Base-by-base conservation (phyloP, 1,140 invertebrate genomes). In the Lordiphosa stackelbergi region DNA sequence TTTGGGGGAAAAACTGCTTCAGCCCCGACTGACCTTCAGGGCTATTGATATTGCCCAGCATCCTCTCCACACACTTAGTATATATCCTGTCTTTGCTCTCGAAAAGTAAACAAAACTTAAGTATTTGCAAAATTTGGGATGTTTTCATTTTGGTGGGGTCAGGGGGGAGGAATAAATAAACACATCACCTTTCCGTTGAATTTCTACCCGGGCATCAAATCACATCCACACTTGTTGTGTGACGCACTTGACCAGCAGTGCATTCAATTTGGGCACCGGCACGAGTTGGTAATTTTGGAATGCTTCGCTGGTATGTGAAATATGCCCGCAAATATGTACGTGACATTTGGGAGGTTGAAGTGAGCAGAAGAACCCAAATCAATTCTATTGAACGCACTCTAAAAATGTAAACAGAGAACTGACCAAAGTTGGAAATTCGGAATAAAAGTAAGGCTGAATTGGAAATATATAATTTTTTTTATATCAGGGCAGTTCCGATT, bases 261-360 rank as follows among this genome's bases (percentile, higher is more conserved):
- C 7, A 22, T 13, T n/a, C 40, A 19, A 41, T 42, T 22, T 53
- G 45, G 35, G 59, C 36, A 19, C 63, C 62, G 65, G 66, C 66
- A 69, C 66, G 66, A 69, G 66, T 69, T 48, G 53, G 66, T 69
- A 54, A 69, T 69, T 69, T 69, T 42, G 43, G 41, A 58, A 70
- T 57, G 61, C 35, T 42, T 70, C 41, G 46, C 11, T 48, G 59
- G 45, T 56, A 72, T 46, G 54, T 16, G 10, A 59, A 52, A 66
- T 54, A 38, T 69, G 31, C 37, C 38, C 37, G 22, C 58, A 51
- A 36, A 24, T 61, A 48, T 55, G 65, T 59, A 63, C 48, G 48
- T 65, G 66, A 81, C 63, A 57, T 46, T 42, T 34, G 12, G 47
- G 47, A 68, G 54, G 54, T 59, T 68, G 47, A 41, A 41, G 8